Evolutionary conservation across 2,113 vertebrate genomes (phyloP).

Genomic region (Natator depressus): DNA sequence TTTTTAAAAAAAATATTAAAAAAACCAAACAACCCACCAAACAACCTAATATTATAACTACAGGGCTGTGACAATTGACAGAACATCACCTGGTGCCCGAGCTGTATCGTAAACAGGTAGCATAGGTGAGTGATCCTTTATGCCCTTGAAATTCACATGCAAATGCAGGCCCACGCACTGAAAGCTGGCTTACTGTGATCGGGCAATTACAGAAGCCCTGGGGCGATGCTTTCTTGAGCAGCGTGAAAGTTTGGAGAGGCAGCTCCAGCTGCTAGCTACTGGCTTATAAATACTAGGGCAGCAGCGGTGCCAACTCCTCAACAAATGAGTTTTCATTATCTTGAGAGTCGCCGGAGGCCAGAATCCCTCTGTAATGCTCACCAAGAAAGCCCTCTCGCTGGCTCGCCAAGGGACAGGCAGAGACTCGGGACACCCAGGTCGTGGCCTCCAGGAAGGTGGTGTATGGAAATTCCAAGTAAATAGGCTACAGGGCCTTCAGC

Average conservation of each 20-base stretch:
- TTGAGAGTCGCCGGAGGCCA: neutral
- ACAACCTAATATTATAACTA: neutral
- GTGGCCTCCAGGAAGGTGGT: neutral
- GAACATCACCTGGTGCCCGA: neutral
- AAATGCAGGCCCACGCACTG: neutral
- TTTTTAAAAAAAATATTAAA: neutral
- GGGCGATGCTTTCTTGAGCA: neutral
- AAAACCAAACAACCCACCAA: neutral
- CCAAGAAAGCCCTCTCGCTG: neutral
- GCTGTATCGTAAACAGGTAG: neutral
- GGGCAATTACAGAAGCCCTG: neutral
- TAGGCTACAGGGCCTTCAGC: neutral
- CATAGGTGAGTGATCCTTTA: neutral
- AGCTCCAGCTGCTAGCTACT: neutral
- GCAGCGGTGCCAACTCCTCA: neutral
- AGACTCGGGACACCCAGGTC: neutral
- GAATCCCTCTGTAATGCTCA: neutral
- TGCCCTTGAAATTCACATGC: neutral
- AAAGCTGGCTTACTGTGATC: neutral
- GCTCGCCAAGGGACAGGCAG: neutral
- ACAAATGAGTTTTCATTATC: neutral
- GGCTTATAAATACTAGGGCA: neutral
- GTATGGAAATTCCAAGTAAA: neutral
- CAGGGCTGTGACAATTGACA: neutral
- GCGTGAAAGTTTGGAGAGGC: neutral